These are phyloP conservation scores for Crenuchus spilurus DNA, from an alignment of 2,797 vertebrate species.

Conservation along the genomic window DNA sequence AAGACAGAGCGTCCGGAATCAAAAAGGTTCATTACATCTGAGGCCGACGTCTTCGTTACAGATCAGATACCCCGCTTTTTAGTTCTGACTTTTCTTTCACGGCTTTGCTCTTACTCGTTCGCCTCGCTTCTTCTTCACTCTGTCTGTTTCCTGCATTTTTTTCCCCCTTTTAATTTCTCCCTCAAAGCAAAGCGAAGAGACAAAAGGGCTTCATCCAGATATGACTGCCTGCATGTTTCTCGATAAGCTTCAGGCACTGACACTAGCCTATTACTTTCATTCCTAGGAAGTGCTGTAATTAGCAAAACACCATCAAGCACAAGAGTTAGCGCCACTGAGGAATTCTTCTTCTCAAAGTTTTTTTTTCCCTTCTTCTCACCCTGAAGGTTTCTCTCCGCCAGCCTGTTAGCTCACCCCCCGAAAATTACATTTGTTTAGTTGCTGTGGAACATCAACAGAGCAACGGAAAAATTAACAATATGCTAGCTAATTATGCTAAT, in stretches of 20 bases:
- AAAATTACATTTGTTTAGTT: conserved; percentile 99
- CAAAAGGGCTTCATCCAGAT: conserved; percentile 71
- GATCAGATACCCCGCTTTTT: conserved; percentile 75
- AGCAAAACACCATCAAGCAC: conserved; percentile 96
- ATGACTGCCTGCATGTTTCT: conserved; percentile 87
- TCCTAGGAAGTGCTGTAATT: conserved; percentile 93
- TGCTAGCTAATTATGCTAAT: conserved; percentile 99
- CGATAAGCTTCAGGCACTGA: conserved; percentile 93
- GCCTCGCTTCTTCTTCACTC: conserved; percentile 33
- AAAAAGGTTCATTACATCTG: conserved; percentile 84
- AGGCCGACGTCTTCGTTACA: conserved; percentile 78
- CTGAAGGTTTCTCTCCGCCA: conserved; percentile 92
- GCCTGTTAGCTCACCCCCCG: conserved; percentile 95
- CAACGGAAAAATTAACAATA: conserved; percentile 85
- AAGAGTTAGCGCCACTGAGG: conserved; percentile 89
- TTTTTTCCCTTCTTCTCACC: conserved; percentile 86
- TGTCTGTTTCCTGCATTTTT: not conserved
- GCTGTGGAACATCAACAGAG: conserved; percentile 82
- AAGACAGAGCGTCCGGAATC: conserved; percentile 70
- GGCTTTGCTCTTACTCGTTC: conserved; percentile 34
- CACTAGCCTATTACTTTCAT: conserved; percentile 87
- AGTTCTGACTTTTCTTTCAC: conserved; percentile 51
- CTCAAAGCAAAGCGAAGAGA: conserved; percentile 62
- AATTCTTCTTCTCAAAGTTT: conserved; percentile 68
- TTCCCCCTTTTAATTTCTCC: conserved; percentile 32